Evolutionary conservation across 1,140 invertebrate species (phyloP).

Genomic region (Myzus persicae): DNA sequence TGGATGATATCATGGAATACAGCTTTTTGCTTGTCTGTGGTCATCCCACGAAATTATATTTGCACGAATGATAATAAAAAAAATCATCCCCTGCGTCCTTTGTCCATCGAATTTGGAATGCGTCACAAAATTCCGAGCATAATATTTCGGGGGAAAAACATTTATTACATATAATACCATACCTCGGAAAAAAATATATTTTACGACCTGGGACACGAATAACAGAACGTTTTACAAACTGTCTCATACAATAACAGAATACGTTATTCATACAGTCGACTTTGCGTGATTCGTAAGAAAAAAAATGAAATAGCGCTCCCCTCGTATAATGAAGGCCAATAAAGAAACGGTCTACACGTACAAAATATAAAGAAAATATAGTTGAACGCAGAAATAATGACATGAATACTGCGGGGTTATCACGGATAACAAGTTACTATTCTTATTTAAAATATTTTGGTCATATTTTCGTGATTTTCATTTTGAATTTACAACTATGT

Average conservation of each 20-base stretch:
- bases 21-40: background rate
- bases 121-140: background rate
- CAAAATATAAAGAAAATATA: slow-evolving; percentile 2
- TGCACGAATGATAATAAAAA: background rate
- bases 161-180: slow-evolving; percentile 6
- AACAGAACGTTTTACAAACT: slow-evolving; percentile 1
- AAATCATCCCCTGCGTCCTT: background rate
- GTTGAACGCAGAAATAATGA: background rate
- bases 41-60: background rate
- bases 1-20: background rate
- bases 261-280: background rate
- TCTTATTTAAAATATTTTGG: background rate
- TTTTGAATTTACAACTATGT: background rate
- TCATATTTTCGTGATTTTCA: background rate
- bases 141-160: background rate
- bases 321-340: background rate
- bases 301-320: background rate
- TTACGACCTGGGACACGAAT: background rate
- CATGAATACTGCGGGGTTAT: background rate
- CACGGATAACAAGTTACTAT: background rate
- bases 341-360: slow-evolving; percentile 9
- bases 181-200: background rate
- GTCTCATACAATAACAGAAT: slow-evolving; percentile 16
- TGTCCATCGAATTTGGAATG: background rate
- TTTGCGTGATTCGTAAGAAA: background rate